These are phyloP conservation scores for Drosophila yooni DNA, from an alignment of 2,888 invertebrate genomes.

Conservation along the genomic window DNA sequence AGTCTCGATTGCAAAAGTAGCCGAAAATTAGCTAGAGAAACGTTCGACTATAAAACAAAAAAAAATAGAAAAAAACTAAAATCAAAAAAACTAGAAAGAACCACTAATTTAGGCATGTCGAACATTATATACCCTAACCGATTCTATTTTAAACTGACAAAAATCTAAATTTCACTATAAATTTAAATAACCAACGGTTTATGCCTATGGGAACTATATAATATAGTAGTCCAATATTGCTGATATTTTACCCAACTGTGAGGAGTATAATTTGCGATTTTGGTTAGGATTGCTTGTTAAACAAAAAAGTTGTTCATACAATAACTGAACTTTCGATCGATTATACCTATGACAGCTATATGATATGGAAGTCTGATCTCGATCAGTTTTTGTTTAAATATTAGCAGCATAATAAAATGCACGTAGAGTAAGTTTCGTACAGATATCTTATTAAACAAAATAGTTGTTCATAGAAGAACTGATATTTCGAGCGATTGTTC, in stretches of 20 bases:
- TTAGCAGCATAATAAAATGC: neutral
- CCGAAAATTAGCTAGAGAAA: slow-evolving; percentile 68
- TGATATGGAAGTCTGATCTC: neutral
- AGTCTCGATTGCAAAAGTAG: slow-evolving; percentile 73
- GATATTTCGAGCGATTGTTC: neutral
- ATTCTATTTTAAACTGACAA: neutral
- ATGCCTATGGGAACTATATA: too few relatives aligned
- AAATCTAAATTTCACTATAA: neutral
- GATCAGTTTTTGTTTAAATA: too few relatives aligned
- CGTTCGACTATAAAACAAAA: slow-evolving; percentile 19
- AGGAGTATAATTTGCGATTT: neutral
- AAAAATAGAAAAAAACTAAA: neutral
- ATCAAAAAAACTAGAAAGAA: neutral
- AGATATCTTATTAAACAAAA: neutral
- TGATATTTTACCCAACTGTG: neutral
- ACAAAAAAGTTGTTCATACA: neutral
- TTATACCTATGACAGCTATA: too few relatives aligned
- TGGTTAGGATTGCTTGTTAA: neutral
- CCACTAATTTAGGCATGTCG: neutral
- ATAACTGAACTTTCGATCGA: too few relatives aligned
- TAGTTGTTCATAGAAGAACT: neutral
- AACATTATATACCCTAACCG: neutral
- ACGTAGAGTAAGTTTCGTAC: neutral
- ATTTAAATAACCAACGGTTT: neutral
- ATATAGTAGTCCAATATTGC: neutral